Evolutionary conservation across 2,888 invertebrate genomes (phyloP), one percentile per base, ranked within the genome.

Genomic region (Thereva unica): DNA sequence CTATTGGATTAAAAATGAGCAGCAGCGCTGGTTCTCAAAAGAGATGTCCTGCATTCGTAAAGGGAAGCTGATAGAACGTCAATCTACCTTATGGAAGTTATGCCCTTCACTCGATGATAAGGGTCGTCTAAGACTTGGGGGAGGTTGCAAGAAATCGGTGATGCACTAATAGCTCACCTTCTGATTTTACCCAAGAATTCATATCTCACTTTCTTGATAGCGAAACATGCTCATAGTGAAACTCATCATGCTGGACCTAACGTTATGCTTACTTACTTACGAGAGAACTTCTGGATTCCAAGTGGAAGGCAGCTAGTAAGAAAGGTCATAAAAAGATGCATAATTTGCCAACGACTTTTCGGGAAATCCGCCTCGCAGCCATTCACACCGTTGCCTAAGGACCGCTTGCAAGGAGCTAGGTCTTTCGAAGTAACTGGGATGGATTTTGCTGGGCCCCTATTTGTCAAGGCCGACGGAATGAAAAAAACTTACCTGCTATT

Each of bases 41-140:
- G n/a, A n/a, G 10, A 7, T 45, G 10, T n/a, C n/a, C n/a, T n/a
- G n/a, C n/a, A n/a, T n/a, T n/a, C n/a, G 5, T n/a, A 34, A 10
- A 6, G 49, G 34, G n/a, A 56, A 66, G 41, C 10, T 8, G 34
- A 47, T 55, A 50, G 34, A 57, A 12, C 45, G 41, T 8, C 35
- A 41, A 12, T 63, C 47, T 2, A 50, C n/a, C 12, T 23, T 63
- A 40, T n/a, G 41, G 38, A 53, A n/a, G 8, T 35, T 64, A 7
- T 57, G 56, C n/a, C 57, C 44, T 5, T 64, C 64, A 6, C 12
- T 63, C 7, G 38, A 10, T 8, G n/a, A 45, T 12, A 5, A 4
- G 10, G 45, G 9, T 4, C 4, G 5, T 8, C 10, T 45, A 10
- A n/a, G 4, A 4, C 9, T 9, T 4, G 9, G 45, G 5, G 4